A percentile compares a stretch with the other conserved stretches of the same genome.
Conservation (phyloP, 2,888 invertebrate species). For the Pseudococcus longispinus region DNA sequence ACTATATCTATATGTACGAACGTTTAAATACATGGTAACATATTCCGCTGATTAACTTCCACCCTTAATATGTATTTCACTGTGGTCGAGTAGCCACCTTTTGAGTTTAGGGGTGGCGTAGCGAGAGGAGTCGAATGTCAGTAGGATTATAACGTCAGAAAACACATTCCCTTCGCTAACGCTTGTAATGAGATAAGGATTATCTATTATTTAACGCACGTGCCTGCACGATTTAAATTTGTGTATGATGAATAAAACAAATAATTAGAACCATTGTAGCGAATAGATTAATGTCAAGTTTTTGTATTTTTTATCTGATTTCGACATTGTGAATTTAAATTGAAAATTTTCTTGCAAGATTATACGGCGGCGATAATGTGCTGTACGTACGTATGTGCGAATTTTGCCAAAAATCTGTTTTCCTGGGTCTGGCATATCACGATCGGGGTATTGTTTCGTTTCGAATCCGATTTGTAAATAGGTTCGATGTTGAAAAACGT, state of each 20-base stretch:
- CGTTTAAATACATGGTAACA: slow-evolving; percentile 25
- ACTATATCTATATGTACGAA: neutral
- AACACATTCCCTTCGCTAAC: slow-evolving; percentile 45
- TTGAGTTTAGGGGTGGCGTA: neutral
- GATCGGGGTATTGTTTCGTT: slow-evolving; percentile 10
- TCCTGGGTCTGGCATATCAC: neutral
- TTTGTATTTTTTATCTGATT: slow-evolving; percentile 41
- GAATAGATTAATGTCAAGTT: slow-evolving; percentile 37
- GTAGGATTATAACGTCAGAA: slow-evolving; percentile 42
- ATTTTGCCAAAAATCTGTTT: slow-evolving; percentile 28
- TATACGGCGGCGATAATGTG: neutral
- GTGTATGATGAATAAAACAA: slow-evolving; percentile 56
- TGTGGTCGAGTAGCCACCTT: slow-evolving; percentile 33
- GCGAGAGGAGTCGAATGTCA: neutral
- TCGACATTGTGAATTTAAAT: slow-evolving; percentile 32
- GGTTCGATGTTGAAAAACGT: neutral
- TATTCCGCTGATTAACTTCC: slow-evolving; percentile 31
- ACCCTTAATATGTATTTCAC: slow-evolving; percentile 19
- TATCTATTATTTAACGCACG: slow-evolving; percentile 56
- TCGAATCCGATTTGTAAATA: slow-evolving; percentile 1
- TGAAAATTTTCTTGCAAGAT: slow-evolving; percentile 33
- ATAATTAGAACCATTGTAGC: slow-evolving; percentile 52
- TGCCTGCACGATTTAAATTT: slow-evolving; percentile 51
- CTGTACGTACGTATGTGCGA: neutral
- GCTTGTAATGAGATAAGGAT: slow-evolving; percentile 56